Evolutionary conservation across 2,113 vertebrate genomes (phyloP).

Genomic region (Ceyx melanurus): DNA sequence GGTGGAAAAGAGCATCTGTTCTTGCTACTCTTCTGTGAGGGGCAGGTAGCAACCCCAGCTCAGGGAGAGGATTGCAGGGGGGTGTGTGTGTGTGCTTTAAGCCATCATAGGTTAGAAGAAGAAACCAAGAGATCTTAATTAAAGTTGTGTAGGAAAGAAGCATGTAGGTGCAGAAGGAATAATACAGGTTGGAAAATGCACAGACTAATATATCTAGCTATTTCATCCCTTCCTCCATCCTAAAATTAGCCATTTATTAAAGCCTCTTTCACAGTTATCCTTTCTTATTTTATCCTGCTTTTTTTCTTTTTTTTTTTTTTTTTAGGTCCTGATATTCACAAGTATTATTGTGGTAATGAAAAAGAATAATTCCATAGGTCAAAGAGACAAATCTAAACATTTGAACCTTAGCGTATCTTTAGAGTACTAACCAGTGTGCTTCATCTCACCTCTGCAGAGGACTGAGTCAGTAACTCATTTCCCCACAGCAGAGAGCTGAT

Average conservation of each 20-base stretch:
- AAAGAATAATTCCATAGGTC: neutral
- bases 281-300: neutral
- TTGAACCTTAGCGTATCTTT: neutral
- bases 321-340: neutral
- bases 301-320: neutral
- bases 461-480: neutral
- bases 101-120: neutral
- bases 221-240: neutral
- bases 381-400: neutral
- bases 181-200: neutral
- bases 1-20: neutral
- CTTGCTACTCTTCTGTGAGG: neutral
- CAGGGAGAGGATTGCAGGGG: neutral
- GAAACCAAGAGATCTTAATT: neutral
- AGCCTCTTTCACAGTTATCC: neutral
- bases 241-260: neutral
- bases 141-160: neutral
- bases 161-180: neutral
- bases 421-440: neutral
- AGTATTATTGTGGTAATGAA: neutral
- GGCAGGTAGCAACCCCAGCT: neutral
- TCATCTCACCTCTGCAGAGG: neutral
- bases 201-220: neutral
- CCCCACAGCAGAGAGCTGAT: neutral
- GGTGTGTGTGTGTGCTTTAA: neutral